Evolutionary conservation across 2,797 vertebrate genomes (phyloP), one percentile per base, ranked within the genome.

Genomic region (Erpetoichthys calabaricus): DNA sequence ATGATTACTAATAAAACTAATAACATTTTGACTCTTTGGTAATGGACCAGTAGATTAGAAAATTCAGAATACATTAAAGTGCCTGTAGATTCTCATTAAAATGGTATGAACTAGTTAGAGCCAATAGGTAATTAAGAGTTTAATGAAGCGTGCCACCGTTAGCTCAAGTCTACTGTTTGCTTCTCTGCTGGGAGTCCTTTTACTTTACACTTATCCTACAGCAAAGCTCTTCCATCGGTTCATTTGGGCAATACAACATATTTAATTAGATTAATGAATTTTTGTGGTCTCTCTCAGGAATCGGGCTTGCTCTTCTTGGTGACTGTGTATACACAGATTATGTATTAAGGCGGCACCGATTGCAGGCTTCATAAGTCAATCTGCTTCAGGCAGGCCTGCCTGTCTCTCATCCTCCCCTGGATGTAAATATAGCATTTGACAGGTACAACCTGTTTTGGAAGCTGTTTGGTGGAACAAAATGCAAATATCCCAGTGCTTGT

Each of bases 221-320:
- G 92, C 91, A 87, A 91, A 90, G 90, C 89, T 89, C 85, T 78
- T 85, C 82, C 84, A 83, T 86, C 78, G 86, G 88, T 91, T 94
- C 91, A 90, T 92, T 94, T 92, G 91, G 89, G 89, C 89, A 92
- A 94, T 92, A 89, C 87, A 84, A 92, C 88, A 91, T 92, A 92
- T 96, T 97, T 94, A 96, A 97, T 97, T 96, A 97, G 91, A 97
- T 96, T 97, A 95, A 96, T 95, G 91, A 93, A 94, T 92, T 89
- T 94, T 88, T 81, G 88, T 84, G 83, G 72, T 68, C 86, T 94
- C 91, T 94, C 92, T 60, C 72, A 81, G 88, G 92, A 87, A 88
- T 85, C 88, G 82, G 83, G 75, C 86, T 86, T 82, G 88, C 91
- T 91, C 89, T 87, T 92, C 71, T 81, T 83, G 77, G 87, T 86